Evolutionary conservation across 2,797 vertebrate species (phyloP), one percentile per base, ranked within the genome.

Genomic region (Anolis apletophallus): DNA sequence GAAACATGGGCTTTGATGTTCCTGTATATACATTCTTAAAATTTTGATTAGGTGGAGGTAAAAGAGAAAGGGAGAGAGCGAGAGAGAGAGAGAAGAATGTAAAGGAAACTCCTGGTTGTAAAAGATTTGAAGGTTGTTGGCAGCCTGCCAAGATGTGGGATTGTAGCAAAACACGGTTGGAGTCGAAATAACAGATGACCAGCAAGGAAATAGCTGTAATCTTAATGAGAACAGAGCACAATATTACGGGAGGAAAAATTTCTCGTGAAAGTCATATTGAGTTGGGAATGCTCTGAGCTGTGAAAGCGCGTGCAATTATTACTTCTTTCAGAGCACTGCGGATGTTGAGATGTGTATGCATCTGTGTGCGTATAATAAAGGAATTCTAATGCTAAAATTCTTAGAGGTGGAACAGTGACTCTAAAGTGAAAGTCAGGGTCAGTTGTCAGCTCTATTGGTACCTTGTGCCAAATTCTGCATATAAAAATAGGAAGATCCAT

Each of bases 11-110:
- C 87, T 94, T 94, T 92, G 92, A 95, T 94, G 92, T 91, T 61
- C 46, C 78, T 87, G 80, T 91, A 91, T 91, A 91, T 93, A 88
- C 88, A 72, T 91, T 94, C 92, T 93, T 93, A 94, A 86, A 29
- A 93, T 95, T 94, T 92, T 94, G 79, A 95, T 94, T 94, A 94
- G 85, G 88, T 92, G 90, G 88, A 91, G 52, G 14, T 8, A 10
- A 23, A 10, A 46, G 57, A 11, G 46, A 10, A 52, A 0, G 26
- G 75, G 5, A 40, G 40, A 40, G 46, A 7, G 46, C 4, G 36
- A 16, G 4, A 32, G 14, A 57, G 54, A 77, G 52, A 77, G 50
- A 93, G 91, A 95, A 94, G 92, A 93, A 92, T 83, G 91, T 93
- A 82, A 94, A 83, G 92, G 90, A 94, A 95, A 92, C 0, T 75